These are phyloP conservation scores for Pipra filicauda DNA, from an alignment of 2,113 vertebrate species.

Conservation along the genomic window DNA sequence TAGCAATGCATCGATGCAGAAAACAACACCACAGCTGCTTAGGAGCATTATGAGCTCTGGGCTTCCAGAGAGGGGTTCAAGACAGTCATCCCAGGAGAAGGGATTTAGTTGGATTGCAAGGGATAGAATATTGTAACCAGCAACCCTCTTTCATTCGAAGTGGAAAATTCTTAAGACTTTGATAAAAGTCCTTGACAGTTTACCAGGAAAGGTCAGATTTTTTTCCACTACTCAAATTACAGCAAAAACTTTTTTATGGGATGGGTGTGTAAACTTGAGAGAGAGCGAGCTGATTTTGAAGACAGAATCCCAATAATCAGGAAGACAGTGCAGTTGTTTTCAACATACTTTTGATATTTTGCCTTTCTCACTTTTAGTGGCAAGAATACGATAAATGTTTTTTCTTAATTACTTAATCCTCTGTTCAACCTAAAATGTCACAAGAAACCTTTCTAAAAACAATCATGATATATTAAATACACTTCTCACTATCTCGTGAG, in stretches of 20 bases:
- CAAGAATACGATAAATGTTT: not conserved
- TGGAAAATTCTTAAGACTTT: not conserved
- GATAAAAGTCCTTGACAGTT: not conserved
- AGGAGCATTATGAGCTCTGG: not conserved
- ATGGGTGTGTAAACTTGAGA: not conserved
- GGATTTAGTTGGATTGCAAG: not conserved
- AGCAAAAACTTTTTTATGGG: not conserved
- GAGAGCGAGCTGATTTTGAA: not conserved
- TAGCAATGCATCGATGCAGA: not conserved
- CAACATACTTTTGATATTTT: not conserved
- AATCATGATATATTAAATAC: not conserved
- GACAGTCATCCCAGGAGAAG: not conserved
- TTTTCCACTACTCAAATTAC: not conserved
- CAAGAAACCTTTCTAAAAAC: not conserved
- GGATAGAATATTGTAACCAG: not conserved
- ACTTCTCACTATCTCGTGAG: not conserved
- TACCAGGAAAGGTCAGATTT: not conserved
- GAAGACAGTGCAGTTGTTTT: not conserved
- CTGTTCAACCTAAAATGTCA: not conserved
- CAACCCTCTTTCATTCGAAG: not conserved
- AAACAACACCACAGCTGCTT: not conserved
- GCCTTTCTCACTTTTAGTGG: not conserved
- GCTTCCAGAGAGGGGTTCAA: not conserved
- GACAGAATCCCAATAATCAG: not conserved
- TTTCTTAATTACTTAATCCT: not conserved